Evolutionary conservation across 2,888 invertebrate genomes (phyloP).

Genomic region (Vesta saturnalis): DNA sequence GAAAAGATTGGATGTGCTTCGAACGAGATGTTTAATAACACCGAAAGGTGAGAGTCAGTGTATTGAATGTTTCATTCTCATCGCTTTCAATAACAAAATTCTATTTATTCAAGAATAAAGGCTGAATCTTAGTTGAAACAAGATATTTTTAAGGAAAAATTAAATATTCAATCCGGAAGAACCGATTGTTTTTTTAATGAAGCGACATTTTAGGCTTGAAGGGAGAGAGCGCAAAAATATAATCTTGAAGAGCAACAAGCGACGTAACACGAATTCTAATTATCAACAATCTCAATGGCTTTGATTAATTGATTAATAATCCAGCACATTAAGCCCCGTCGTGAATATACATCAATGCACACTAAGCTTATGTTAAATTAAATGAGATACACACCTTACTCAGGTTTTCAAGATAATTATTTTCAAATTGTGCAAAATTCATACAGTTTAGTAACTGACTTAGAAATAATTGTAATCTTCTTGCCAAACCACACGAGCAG

Average conservation of each 20-base stretch:
- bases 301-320: constrained; percentile 8
- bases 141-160: no score
- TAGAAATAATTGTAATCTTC: no score
- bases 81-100: constrained; percentile 29
- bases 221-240: no score
- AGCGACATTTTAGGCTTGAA: no score
- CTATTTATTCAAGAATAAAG: no score
- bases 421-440: not conserved
- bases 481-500: no score
- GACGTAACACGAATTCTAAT: no score
- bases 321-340: constrained; percentile 2
- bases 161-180: no score
- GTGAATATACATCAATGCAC: constrained; percentile 3
- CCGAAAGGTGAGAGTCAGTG: constrained; percentile 35
- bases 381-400: not conserved
- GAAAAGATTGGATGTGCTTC: constrained; percentile 37
- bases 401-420: not conserved
- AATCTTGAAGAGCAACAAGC: not conserved
- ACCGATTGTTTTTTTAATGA: no score
- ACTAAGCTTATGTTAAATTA: not conserved
- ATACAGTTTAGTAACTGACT: no score
- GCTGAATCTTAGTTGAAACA: no score
- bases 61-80: constrained; percentile 27
- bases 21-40: constrained; percentile 35
- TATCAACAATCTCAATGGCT: not conserved